Evolutionary conservation across 92 coral and sea anemone species (phyloP).

Genomic region (Porites evermanni): DNA sequence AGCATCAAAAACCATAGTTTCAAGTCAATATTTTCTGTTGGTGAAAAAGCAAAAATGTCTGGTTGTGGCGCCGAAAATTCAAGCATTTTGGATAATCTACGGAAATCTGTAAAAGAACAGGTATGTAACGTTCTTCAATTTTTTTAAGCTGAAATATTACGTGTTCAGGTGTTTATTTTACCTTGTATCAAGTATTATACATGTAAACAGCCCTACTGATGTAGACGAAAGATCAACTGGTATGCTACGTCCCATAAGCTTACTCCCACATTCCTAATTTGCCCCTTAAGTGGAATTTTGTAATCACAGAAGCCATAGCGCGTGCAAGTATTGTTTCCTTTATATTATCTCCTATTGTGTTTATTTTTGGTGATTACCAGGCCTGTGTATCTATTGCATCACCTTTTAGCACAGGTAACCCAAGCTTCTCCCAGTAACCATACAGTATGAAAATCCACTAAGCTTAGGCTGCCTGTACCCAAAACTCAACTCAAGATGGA

Average conservation of each 20-base stretch:
- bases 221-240: too few species aligned
- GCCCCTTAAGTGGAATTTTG: constrained; percentile 25
- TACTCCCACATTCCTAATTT: constrained; percentile 36
- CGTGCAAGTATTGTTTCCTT: too few species aligned
- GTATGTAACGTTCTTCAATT: constrained; percentile 24
- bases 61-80: constrained; percentile 40
- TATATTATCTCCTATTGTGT: too few species aligned
- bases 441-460: too few species aligned
- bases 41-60: constrained; percentile 30
- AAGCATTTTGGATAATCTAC: constrained; percentile 58
- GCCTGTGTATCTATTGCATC: too few species aligned
- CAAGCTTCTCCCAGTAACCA: too few species aligned
- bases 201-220: neutral
- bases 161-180: neutral
- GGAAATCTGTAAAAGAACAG: constrained; percentile 89
- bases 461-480: too few species aligned
- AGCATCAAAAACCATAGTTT: constrained; percentile 2
- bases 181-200: neutral
- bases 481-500: too few species aligned
- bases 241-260: neutral
- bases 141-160: neutral
- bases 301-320: too few species aligned
- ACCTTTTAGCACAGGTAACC: too few species aligned
- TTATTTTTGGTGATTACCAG: too few species aligned
- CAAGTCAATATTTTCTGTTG: neutral